Conservation (phyloP, 2,797 vertebrate species). For the Allochrocebus solatus region DNA sequence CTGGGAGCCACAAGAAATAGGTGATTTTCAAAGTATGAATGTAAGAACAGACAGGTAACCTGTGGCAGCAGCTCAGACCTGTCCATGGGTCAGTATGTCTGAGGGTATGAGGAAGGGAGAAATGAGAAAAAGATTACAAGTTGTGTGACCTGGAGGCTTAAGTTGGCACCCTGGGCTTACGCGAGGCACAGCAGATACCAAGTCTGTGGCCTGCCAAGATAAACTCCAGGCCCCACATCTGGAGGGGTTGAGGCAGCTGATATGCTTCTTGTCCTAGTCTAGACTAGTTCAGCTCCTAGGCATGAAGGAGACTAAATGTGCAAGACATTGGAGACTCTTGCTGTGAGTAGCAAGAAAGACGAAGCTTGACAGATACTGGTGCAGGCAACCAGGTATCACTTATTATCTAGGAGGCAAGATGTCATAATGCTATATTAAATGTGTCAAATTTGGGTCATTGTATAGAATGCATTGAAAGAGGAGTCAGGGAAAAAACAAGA, state of each 20-base stretch:
- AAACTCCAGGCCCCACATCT: constrained; percentile 52
- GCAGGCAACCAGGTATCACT: neutral
- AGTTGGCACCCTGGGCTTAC: neutral
- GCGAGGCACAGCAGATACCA: neutral
- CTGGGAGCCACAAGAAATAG: neutral
- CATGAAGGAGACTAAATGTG: neutral
- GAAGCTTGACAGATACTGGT: neutral
- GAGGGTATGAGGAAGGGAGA: neutral
- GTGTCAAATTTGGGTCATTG: neutral
- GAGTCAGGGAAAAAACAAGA: neutral
- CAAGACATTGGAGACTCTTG: neutral
- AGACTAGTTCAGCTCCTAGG: neutral
- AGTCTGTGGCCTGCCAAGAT: constrained; percentile 59
- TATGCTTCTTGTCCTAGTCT: constrained; percentile 52
- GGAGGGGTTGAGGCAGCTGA: constrained; percentile 30
- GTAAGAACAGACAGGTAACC: neutral
- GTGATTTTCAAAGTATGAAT: neutral
- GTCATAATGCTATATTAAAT: neutral
- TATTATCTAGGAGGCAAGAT: neutral
- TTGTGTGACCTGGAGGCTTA: neutral
- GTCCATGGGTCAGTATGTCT: neutral
- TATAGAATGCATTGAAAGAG: neutral
- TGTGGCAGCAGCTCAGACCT: neutral
- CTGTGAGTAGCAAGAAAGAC: neutral
- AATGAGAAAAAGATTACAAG: constrained; percentile 39